Evolutionary conservation across 2,113 vertebrate species (phyloP).

Genomic region (Hemiprocne comata): DNA sequence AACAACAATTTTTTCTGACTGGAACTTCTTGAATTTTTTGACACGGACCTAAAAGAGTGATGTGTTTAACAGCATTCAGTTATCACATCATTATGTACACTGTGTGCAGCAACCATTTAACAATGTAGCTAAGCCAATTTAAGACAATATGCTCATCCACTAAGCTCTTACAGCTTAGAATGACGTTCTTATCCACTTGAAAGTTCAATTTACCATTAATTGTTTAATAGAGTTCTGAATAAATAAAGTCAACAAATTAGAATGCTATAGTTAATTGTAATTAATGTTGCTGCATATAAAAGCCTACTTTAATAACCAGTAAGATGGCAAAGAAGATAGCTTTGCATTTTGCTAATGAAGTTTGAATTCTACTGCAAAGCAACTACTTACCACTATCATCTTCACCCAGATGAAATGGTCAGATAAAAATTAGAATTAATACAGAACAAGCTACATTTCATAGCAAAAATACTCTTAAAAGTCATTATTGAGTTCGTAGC

Average conservation of each 20-base stretch:
- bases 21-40: neutral
- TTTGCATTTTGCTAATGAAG: conserved; percentile 28
- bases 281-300: conserved; percentile 35
- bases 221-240: conserved; percentile 52
- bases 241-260: conserved; percentile 56
- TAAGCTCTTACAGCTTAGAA: conserved; percentile 56
- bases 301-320: conserved; percentile 3
- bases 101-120: conserved; percentile 35
- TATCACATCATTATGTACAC: neutral
- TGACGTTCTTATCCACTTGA: conserved; percentile 33
- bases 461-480: neutral
- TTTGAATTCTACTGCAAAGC: neutral
- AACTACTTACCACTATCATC: neutral
- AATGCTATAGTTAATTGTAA: conserved; percentile 48
- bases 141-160: conserved; percentile 44
- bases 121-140: conserved; percentile 53
- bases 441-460: neutral
- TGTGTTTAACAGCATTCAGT: conserved; percentile 19
- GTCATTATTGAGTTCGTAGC: neutral
- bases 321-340: conserved; percentile 31
- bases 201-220: conserved; percentile 57
- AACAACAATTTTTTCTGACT: neutral
- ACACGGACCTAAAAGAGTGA: neutral
- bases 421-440: neutral
- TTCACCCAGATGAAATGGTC: neutral